Conservation (phyloP, 2,888 invertebrate species). For the Helleia helle region DNA sequence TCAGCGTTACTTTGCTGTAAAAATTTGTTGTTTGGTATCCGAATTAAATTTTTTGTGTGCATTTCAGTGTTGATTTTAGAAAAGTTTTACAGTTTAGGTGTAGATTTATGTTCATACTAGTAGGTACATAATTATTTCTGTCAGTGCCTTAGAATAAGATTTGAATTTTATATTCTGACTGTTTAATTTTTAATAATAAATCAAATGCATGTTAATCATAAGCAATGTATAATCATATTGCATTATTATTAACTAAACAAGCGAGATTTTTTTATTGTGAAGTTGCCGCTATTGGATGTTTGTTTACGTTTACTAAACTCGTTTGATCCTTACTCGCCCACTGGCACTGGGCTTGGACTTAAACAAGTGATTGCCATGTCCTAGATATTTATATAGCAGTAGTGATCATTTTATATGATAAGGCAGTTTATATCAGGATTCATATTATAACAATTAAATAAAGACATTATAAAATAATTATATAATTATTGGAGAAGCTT, state of each 20-base stretch:
- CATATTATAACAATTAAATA: conserved; percentile 52
- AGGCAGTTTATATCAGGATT: conserved; percentile 66
- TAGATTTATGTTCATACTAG: conserved; percentile 51
- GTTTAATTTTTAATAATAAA: conserved; percentile 40
- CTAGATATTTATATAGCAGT: conserved; percentile 31
- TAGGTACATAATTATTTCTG: conserved; percentile 59
- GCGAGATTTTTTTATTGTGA: conserved; percentile 7
- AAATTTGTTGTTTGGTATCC: conserved; percentile 26
- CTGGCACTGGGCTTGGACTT: not conserved
- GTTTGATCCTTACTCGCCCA: not conserved
- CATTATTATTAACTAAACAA: conserved; percentile 7
- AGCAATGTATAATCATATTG: conserved; percentile 8
- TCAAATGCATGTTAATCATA: conserved; percentile 38
- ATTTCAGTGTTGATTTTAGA: conserved; percentile 45
- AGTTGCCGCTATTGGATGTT: not conserved
- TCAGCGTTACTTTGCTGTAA: conserved; percentile 1
- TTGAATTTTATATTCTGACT: conserved; percentile 47
- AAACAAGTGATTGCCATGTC: conserved; percentile 24
- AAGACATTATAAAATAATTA: conserved; percentile 68
- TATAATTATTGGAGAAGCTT: conserved; percentile 31
- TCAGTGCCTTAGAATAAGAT: conserved; percentile 68
- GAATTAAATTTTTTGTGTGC: conserved; percentile 43
- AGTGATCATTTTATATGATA: conserved; percentile 30
- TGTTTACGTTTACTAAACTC: no score
- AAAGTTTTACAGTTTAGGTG: conserved; percentile 60